These are phyloP conservation scores for Hippocampus abdominalis DNA, from an alignment of 2,113 vertebrate genomes.

Conservation along the genomic window DNA sequence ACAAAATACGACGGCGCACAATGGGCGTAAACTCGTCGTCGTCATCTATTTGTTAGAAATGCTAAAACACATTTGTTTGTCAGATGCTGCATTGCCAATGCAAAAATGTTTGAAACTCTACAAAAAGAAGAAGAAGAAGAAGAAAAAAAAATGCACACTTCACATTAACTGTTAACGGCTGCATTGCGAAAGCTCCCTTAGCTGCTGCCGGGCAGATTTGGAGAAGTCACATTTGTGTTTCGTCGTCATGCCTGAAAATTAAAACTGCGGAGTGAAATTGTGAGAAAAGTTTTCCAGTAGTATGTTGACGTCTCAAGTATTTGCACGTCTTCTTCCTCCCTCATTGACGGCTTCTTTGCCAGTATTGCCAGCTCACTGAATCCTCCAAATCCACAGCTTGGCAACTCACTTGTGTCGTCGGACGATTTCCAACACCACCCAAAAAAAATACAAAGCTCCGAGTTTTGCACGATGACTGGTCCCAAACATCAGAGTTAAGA, in stretches of 20 bases:
- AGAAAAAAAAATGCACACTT: neutral
- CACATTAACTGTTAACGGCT: constrained; percentile 7
- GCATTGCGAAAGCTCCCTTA: neutral
- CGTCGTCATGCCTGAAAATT: neutral
- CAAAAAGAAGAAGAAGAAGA: neutral
- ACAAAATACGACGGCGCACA: neutral
- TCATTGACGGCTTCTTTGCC: constrained; percentile 16
- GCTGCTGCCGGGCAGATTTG: neutral
- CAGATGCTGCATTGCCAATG: constrained; percentile 39
- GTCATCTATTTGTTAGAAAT: constrained; percentile 41
- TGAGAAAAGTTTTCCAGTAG: constrained; percentile 30
- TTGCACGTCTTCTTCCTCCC: neutral
- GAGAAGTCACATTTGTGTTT: constrained; percentile 11
- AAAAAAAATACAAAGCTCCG: constrained; percentile 12
- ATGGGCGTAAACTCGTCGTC: neutral
- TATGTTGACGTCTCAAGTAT: constrained; percentile 19
- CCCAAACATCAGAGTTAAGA: constrained; percentile 39
- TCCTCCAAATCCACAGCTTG: constrained; percentile 40
- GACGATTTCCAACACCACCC: constrained; percentile 4
- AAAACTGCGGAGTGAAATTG: constrained; percentile 2
- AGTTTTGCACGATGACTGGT: constrained; percentile 35
- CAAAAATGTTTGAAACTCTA: constrained; percentile 18
- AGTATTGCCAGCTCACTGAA: constrained; percentile 9
- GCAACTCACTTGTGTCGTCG: constrained; percentile 24
- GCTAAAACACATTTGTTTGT: constrained; percentile 73